These are phyloP conservation scores for Cyphomyrus discorhynchus DNA, from an alignment of 2,113 vertebrate species.

Conservation along the genomic window DNA sequence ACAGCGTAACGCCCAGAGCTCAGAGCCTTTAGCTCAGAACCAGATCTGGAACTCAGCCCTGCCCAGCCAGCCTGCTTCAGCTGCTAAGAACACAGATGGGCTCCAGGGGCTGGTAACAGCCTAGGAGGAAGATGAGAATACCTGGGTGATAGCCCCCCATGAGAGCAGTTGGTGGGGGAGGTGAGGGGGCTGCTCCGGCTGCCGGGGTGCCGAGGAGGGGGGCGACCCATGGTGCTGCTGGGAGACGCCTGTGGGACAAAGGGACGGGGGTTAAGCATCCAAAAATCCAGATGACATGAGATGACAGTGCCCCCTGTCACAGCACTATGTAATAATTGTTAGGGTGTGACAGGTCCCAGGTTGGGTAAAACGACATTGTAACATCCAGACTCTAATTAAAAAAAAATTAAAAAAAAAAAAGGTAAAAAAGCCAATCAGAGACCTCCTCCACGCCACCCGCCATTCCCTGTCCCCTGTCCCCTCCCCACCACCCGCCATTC, in stretches of 20 bases:
- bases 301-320: not conserved
- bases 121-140: conserved; percentile 42
- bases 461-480: not conserved
- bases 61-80: not conserved
- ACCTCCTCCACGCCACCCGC: not conserved
- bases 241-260: conserved; percentile 75
- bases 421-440: not conserved
- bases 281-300: not conserved
- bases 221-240: conserved; percentile 88
- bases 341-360: not conserved
- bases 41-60: not conserved
- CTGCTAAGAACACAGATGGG: not conserved
- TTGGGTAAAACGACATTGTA: not conserved
- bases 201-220: conserved; percentile 77
- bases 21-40: not conserved
- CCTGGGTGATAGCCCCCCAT: conserved; percentile 96
- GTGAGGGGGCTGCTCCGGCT: conserved; percentile 92
- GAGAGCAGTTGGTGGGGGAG: conserved; percentile 94
- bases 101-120: not conserved
- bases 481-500: not conserved
- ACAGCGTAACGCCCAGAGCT: not conserved
- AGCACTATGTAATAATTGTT: not conserved
- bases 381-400: not conserved
- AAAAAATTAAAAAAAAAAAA: not conserved
- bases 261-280: not conserved